Base-by-base conservation (phyloP, 1,140 invertebrate species). In the Leptopilina clavipes region DNA sequence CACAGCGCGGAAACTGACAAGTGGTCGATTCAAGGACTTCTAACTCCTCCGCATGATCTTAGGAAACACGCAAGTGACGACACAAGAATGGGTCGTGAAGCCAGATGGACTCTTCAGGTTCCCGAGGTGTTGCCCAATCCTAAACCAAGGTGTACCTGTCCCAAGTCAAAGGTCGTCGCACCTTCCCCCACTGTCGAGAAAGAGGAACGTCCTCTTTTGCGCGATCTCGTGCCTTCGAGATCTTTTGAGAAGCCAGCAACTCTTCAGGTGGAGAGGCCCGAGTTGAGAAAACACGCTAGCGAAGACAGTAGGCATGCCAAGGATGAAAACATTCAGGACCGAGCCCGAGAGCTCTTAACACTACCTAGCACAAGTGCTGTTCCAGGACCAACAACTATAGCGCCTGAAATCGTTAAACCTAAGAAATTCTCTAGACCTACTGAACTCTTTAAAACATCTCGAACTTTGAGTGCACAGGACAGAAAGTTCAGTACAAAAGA, bases 1-100 rank as follows among this genome's bases (percentile, higher is more conserved):
- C 89, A 90, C 78, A 90, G 89, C 75, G 88, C 88, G 12, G 89
- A 90, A 59, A 85, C 79, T 11, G 89, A 90, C 79, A 90, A 89
- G 48, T 90, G 89, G 89, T 88, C 88, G 25, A 43, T 88, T 1
- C 80, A 76, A 11, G 59, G 59, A 14, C 79, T 78, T 79, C 71
- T 75, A 76, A 76, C 76, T 73, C 45, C 79, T 79, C 31, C 85
- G 43, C 86, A 88, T 78, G 88, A 89, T 59, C 80, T 90, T 9
- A 81, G 89, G 9, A 90, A 90, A 59, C 89, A 90, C 75, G 84
- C 85, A 65, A 90, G 89, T 80, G 88, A 90, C 54, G 89, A 90
- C 19, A 87, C 87, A 31, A 84, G 87, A 14, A 87, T 89, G 83
- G 88, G 85, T 7, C 82, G 88, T 2, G 85, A 86, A 12, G 83